Evolutionary conservation across 2,113 vertebrate genomes (phyloP).

Genomic region (Suncus etruscus): DNA sequence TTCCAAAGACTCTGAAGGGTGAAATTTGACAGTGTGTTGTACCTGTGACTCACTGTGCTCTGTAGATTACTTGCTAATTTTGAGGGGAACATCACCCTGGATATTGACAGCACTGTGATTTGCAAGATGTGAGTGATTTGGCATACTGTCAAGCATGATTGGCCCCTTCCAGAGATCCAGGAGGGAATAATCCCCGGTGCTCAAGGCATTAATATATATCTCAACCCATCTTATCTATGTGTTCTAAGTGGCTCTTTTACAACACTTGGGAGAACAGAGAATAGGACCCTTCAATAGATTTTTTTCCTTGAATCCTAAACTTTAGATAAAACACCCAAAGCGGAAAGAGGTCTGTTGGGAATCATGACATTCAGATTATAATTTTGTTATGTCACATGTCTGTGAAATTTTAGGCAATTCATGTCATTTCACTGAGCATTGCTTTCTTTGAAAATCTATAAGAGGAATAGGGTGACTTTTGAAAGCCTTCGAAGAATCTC

Average conservation of each 20-base stretch:
- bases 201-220: accelerated
- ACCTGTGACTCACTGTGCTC: not conserved
- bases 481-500: not conserved
- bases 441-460: constrained; percentile 10
- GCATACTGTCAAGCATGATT: not conserved
- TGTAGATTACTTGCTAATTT: not conserved
- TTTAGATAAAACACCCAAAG: not conserved
- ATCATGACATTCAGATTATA: not conserved
- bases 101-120: not conserved
- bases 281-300: not conserved
- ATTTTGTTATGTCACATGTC: constrained; percentile 3
- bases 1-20: not conserved
- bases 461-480: not conserved
- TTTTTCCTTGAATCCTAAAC: not conserved
- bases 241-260: not conserved
- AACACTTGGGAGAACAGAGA: not conserved
- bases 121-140: not conserved
- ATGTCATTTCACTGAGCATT: not conserved
- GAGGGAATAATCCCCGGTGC: not conserved
- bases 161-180: not conserved
- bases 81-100: not conserved
- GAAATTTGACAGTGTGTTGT: not conserved
- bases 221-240: not conserved
- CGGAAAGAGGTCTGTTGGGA: not conserved
- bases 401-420: not conserved